phyloP scores from a whole-genome alignment of 2,888 invertebrate genomes.

The Metacarcinus magister region DNA sequence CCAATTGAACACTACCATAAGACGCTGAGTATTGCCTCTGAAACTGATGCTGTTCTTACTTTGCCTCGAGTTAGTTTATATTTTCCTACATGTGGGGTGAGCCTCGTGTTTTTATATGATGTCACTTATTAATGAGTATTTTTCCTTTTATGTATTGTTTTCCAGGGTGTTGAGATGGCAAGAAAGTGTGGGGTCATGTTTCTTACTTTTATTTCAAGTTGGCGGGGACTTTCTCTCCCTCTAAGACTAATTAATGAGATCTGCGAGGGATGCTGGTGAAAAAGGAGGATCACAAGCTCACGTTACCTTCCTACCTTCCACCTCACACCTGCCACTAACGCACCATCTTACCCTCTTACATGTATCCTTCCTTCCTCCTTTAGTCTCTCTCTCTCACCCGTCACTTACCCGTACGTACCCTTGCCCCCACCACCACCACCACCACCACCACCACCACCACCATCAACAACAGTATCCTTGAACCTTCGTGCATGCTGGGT shows the following conservation, averaged over 20 bases:
- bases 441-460: background rate
- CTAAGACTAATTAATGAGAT: too few relatives aligned
- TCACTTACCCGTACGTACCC: background rate
- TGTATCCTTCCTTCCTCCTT: background rate
- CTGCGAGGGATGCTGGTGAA: too few relatives aligned
- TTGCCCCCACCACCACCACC: background rate
- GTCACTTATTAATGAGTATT: too few relatives aligned
- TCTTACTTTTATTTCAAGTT: background rate
- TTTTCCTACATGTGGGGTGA: background rate
- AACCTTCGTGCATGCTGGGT: background rate
- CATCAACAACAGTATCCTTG: background rate
- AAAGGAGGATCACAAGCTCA: too few relatives aligned
- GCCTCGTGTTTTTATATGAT: background rate
- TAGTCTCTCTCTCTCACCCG: background rate
- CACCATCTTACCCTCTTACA: too few relatives aligned
- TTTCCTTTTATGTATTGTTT: too few relatives aligned
- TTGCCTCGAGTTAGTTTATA: too few relatives aligned
- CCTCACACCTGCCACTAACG: background rate
- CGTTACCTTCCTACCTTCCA: background rate
- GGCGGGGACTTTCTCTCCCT: too few relatives aligned
- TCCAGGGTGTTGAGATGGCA: background rate
- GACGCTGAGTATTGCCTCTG: background rate
- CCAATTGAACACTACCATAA: conserved; percentile 53
- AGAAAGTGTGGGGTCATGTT: background rate
- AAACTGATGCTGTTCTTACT: background rate